phyloP scores from a whole-genome alignment of 2,797 vertebrate genomes.

The Babyrousa celebensis region DNA sequence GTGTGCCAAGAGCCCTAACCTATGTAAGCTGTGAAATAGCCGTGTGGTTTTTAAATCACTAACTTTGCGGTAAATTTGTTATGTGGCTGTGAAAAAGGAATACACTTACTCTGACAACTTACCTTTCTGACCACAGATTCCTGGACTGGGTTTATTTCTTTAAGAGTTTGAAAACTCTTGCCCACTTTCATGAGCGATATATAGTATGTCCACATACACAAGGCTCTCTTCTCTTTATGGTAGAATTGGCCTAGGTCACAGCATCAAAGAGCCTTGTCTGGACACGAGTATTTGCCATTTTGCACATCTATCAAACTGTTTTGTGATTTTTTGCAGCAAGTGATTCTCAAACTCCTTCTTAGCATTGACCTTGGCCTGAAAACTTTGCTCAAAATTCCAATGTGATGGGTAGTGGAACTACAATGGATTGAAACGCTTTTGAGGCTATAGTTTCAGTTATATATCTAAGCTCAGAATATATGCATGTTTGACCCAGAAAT shows the following conservation, averaged over 20 bases:
- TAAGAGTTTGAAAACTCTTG: neutral
- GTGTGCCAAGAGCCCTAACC: neutral
- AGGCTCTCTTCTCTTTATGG: neutral
- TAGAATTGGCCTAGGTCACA: neutral
- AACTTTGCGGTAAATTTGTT: neutral
- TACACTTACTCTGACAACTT: neutral
- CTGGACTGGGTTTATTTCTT: neutral
- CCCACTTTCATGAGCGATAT: neutral
- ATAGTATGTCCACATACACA: neutral
- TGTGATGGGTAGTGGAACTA: constrained; percentile 17
- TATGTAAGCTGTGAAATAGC: neutral
- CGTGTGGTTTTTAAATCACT: neutral
- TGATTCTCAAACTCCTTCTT: constrained; percentile 2
- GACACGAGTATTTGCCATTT: neutral
- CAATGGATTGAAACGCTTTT: neutral
- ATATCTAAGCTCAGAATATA: neutral
- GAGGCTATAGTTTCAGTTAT: neutral
- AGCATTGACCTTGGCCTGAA: constrained; percentile 8
- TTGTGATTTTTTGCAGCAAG: neutral
- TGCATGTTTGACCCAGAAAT: constrained; percentile 28
- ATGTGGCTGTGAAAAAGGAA: neutral
- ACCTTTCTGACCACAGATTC: neutral
- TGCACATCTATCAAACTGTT: neutral
- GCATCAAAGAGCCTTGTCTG: neutral
- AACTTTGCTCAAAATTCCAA: constrained; percentile 6